Evolutionary conservation across 2,797 vertebrate species (phyloP).

Genomic region (Fundulus diaphanus): DNA sequence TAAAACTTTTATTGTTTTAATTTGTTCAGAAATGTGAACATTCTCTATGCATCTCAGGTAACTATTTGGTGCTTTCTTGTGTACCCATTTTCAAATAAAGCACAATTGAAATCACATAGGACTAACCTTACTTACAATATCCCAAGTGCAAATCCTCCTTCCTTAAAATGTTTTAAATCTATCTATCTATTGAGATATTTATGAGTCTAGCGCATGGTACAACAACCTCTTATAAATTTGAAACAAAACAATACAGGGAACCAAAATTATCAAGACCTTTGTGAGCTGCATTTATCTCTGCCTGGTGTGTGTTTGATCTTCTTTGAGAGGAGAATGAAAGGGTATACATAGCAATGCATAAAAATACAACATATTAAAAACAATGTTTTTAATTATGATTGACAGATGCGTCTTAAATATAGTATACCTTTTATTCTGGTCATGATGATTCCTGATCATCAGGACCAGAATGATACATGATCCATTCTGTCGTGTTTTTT

Average conservation of each 20-base stretch:
- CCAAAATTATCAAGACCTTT: too few species aligned
- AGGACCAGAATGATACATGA: too few species aligned
- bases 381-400: background rate
- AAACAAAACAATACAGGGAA: background rate
- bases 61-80: background rate
- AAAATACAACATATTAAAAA: background rate
- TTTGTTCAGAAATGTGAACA: background rate
- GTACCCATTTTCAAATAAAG: background rate
- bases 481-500: too few species aligned
- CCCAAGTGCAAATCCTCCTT: too few species aligned
- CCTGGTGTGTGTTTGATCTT: background rate
- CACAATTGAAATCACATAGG: background rate
- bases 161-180: too few species aligned
- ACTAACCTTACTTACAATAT: background rate
- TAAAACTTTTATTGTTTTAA: background rate
- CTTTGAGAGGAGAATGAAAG: background rate
- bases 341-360: background rate
- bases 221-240: background rate
- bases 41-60: background rate
- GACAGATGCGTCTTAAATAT: background rate
- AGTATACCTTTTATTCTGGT: background rate
- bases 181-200: too few species aligned
- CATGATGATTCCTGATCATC: background rate
- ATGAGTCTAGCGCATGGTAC: background rate
- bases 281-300: background rate